phyloP scores from a whole-genome alignment of 1,140 invertebrate genomes.

The Battus philenor region DNA sequence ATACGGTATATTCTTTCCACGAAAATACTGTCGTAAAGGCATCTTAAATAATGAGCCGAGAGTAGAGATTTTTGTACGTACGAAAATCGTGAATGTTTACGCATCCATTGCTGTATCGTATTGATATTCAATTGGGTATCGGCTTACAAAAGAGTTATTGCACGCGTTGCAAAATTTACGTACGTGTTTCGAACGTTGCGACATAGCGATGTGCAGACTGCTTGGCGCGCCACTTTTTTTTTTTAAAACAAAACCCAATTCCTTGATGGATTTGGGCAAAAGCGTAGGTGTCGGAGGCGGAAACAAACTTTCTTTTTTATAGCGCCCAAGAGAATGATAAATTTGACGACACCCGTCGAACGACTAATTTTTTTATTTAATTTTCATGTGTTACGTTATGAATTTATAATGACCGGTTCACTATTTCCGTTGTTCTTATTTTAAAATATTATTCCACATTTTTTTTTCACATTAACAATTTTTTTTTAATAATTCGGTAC shows the following conservation, averaged over 20 bases:
- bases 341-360: conserved; percentile 19
- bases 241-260: conserved; percentile 53
- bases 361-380: conserved; percentile 4
- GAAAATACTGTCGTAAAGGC: not conserved
- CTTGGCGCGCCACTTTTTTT: conserved; percentile 72
- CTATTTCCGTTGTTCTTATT: not conserved
- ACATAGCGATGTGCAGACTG: conserved; percentile 50
- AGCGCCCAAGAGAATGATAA: conserved; percentile 51
- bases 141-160: conserved; percentile 23
- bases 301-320: conserved; percentile 71
- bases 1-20: not conserved
- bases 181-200: conserved; percentile 21
- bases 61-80: too few relatives aligned
- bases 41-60: too few relatives aligned
- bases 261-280: conserved; percentile 46
- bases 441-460: not conserved
- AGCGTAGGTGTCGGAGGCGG: conserved; percentile 45
- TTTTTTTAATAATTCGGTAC: too few relatives aligned
- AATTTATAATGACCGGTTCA: not conserved
- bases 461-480: too few relatives aligned
- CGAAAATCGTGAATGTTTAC: not conserved
- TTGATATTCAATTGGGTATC: not conserved
- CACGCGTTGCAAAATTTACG: conserved; percentile 30
- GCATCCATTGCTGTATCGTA: conserved; percentile 16
- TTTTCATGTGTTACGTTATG: not conserved